Percentiles rank a stretch among this genome's conserved stretches.
Conservation (phyloP, 2,113 vertebrate species). For the Harpagus bidentatus region DNA sequence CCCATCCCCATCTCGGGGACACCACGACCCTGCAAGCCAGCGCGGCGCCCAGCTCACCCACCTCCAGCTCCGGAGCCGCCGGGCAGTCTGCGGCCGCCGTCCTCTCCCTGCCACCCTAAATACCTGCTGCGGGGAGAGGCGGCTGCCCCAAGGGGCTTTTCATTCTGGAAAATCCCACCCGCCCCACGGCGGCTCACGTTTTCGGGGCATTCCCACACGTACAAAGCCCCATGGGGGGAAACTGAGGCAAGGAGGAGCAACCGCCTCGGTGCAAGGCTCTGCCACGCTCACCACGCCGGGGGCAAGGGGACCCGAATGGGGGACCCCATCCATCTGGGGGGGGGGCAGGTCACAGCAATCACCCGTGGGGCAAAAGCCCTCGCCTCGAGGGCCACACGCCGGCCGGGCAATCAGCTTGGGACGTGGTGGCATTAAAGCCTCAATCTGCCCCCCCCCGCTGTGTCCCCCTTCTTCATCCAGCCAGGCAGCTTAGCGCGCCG, state of each 20-base stretch:
- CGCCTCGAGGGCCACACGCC: background rate
- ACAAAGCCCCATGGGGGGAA: background rate
- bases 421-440: background rate
- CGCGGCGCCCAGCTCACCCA: background rate
- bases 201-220: background rate
- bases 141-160: slow-evolving; percentile 1
- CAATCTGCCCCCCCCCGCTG: background rate
- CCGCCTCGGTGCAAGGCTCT: fast-evolving
- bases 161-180: slow-evolving; percentile 23
- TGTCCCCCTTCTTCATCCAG: background rate
- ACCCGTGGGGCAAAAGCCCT: fast-evolving
- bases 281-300: background rate
- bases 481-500: background rate
- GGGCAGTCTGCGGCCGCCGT: fast-evolving
- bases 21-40: fast-evolving
- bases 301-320: background rate
- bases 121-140: background rate
- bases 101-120: background rate
- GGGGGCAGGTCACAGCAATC: fast-evolving
- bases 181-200: background rate
- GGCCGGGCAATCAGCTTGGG: background rate
- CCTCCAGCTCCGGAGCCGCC: background rate
- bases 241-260: slow-evolving; percentile 1
- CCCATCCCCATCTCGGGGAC: background rate
- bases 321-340: background rate